A percentile compares a stretch with the other conserved stretches of the same genome.
phyloP scores from a whole-genome alignment of 2,113 vertebrate genomes.

The Larimichthys polyactis region DNA sequence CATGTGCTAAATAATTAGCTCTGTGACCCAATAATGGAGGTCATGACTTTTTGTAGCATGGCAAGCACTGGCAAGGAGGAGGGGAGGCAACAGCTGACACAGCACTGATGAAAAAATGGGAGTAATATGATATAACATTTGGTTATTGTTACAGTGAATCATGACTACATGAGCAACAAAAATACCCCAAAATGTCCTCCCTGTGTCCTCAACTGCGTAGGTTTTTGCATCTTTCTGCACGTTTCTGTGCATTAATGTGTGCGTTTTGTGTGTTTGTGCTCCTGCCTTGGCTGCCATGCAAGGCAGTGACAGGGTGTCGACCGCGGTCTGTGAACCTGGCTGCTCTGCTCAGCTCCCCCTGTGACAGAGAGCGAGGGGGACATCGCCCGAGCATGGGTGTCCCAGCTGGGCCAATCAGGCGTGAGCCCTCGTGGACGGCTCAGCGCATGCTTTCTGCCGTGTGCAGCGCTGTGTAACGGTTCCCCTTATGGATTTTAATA shows the following conservation, averaged over 20 bases:
- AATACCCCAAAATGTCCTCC: neutral
- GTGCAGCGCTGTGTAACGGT: constrained; percentile 73
- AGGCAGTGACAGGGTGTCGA: constrained; percentile 58
- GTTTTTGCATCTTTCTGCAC: constrained; percentile 10
- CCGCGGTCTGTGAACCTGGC: constrained; percentile 69
- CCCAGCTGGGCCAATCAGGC: constrained; percentile 72
- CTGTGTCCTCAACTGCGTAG: neutral
- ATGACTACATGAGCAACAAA: constrained; percentile 6
- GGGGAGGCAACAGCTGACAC: constrained; percentile 24
- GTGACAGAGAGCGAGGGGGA: constrained; percentile 71
- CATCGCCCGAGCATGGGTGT: constrained; percentile 55
- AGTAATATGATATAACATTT: constrained; percentile 57
- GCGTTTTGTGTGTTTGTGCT: constrained; percentile 1
- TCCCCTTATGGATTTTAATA: constrained; percentile 60
- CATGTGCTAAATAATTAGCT: constrained; percentile 22
- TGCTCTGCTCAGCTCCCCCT: constrained; percentile 54
- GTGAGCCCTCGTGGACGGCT: constrained; percentile 58
- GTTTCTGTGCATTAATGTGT: neutral
- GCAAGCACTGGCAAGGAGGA: neutral
- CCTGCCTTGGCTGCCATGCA: constrained; percentile 21
- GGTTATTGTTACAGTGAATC: constrained; percentile 46
- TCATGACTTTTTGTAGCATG: constrained; percentile 26
- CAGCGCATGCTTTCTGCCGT: constrained; percentile 54
- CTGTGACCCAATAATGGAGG: constrained; percentile 23
- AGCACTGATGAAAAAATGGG: constrained; percentile 53